Evolutionary conservation across 1,140 invertebrate species (phyloP), one percentile per base, ranked within the genome.

Genomic region (Phymorhynchus buccinoides): DNA sequence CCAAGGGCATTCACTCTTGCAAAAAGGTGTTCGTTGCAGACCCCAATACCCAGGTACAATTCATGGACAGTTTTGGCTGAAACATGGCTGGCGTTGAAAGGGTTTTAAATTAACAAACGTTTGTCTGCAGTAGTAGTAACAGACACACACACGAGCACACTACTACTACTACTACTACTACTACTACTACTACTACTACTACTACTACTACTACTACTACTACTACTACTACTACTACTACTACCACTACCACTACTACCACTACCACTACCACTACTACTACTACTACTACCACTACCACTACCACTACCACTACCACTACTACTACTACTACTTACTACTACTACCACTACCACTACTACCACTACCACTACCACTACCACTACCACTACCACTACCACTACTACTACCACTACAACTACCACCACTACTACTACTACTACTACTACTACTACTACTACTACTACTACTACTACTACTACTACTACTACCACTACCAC

Each of bases 181-280:
- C 52, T 84, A 84, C 27, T 84, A 84, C 56, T 73, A 84, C 66
- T 73, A 84, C 62, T 84, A 84, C 82, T 73, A 73, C 66, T 14
- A 75, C 56, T 75, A 37, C 82, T 84, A 84, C 66, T 73, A 84
- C 82, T 84, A 78, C 56, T 71, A 84, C 62, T 73, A 71, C 62
- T 84, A 84, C 82, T 84, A 84, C 66, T 73, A 73, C 82, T 78
- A 84, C 62, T 84, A 84, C 52, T 73, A 84, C 82, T 73, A 84
- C 82, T 82, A 82, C 37, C 42, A 27, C 62, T 84, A 7, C 62
- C 77, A 41, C 62, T 84, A 35, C 83, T 84, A 22, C 41, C 44
- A 41, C 62, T 75, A 84, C 35, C n/a, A 42, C 62, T 84, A 75
- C 83, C 41, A 37, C 35, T 75, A 73, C 62, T 75, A 22, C 41